These are phyloP conservation scores for Leptosomus discolor DNA, from an alignment of 2,113 vertebrate genomes.

Conservation along the genomic window DNA sequence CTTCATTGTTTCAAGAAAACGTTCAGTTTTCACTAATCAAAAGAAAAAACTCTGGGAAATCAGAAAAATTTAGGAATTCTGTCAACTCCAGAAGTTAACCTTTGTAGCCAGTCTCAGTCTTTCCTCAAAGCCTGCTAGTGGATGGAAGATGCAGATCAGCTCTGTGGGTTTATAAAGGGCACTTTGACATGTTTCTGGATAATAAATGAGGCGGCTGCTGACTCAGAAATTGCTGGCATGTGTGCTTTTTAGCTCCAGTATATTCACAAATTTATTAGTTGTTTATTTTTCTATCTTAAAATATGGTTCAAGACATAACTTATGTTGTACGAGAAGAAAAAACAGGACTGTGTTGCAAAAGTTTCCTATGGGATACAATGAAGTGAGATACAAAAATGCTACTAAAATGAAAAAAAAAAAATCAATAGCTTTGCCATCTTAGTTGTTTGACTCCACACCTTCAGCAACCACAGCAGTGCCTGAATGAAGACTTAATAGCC, in stretches of 20 bases:
- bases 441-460: not conserved
- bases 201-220: not conserved
- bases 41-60: not conserved
- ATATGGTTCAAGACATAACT: not conserved
- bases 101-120: not conserved
- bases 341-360: not conserved
- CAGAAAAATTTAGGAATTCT: not conserved
- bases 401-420: not conserved
- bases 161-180: not conserved
- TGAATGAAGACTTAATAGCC: not conserved
- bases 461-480: not conserved
- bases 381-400: not conserved
- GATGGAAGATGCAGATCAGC: not conserved
- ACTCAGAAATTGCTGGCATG: not conserved
- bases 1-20: not conserved
- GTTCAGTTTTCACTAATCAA: not conserved
- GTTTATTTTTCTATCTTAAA: not conserved
- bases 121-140: not conserved
- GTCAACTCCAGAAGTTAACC: not conserved
- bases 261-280: not conserved
- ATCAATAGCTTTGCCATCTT: not conserved
- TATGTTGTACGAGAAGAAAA: not conserved
- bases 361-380: not conserved
- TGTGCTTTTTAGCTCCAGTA: not conserved
- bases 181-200: not conserved